A percentile compares a stretch with the other conserved stretches of the same genome.
Conservation (phyloP, 2,797 vertebrate species). For the Lagocephalus sceleratus region DNA sequence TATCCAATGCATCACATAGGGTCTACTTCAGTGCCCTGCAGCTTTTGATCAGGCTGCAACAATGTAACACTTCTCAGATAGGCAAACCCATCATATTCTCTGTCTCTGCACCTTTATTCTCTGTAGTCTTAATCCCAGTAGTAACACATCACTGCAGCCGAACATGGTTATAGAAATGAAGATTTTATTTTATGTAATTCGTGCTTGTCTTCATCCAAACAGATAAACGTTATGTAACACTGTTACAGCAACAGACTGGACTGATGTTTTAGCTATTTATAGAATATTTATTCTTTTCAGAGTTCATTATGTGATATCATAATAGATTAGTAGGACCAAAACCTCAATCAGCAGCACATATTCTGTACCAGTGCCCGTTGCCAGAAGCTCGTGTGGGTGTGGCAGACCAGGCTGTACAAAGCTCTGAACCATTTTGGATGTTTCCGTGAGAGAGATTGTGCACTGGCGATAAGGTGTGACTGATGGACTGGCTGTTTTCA, state of each 20-base stretch:
- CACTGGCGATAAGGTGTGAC: not conserved
- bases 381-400: conserved; percentile 48
- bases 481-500: not conserved
- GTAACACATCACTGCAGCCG: too few relatives aligned
- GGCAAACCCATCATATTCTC: too few relatives aligned
- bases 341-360: conserved; percentile 10
- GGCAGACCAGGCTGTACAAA: conserved; percentile 20
- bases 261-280: too few relatives aligned
- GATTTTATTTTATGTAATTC: too few relatives aligned
- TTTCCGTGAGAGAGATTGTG: not conserved
- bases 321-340: not conserved
- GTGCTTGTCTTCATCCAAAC: too few relatives aligned
- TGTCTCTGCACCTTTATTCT: not conserved
- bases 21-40: not conserved
- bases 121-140: too few relatives aligned
- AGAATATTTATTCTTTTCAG: too few relatives aligned
- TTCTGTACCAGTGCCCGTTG: not conserved
- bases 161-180: too few relatives aligned
- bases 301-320: too few relatives aligned
- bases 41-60: not conserved
- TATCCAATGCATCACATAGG: not conserved
- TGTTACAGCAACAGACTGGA: too few relatives aligned
- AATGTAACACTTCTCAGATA: too few relatives aligned
- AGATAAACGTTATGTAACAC: too few relatives aligned
- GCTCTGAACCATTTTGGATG: not conserved